Evolutionary conservation across 1,140 invertebrate species (phyloP).

Genomic region (Pseudomyrmex cubaensis): DNA sequence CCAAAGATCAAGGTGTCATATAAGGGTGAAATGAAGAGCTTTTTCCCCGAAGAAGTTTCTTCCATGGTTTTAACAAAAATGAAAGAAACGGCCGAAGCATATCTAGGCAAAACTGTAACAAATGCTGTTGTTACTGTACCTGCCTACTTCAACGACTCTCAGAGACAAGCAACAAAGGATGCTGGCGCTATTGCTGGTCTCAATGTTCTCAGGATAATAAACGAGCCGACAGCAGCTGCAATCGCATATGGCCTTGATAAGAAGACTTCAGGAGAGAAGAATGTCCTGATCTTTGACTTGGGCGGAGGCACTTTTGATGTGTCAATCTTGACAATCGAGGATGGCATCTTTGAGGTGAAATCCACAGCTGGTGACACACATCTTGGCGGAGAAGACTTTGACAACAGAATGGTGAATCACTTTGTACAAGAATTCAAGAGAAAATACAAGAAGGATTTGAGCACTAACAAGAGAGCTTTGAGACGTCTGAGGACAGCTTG

Average conservation of each 20-base stretch:
- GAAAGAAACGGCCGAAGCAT: slow-evolving; percentile 90
- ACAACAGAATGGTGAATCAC: slow-evolving; percentile 90
- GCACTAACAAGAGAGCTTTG: slow-evolving; percentile 88
- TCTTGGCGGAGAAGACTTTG: slow-evolving; percentile 93
- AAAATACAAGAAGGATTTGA: slow-evolving; percentile 89
- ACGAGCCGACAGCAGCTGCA: slow-evolving; percentile 90
- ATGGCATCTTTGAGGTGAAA: slow-evolving; percentile 88
- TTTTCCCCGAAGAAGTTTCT: slow-evolving; percentile 80
- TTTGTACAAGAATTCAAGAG: slow-evolving; percentile 90
- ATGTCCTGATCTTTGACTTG: slow-evolving; percentile 83
- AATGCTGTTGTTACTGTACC: slow-evolving; percentile 84
- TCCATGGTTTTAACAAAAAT: slow-evolving; percentile 87
- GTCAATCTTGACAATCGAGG: slow-evolving; percentile 90
- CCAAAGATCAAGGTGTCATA: slow-evolving; percentile 89
- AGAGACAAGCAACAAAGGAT: slow-evolving; percentile 94
- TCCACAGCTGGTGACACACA: slow-evolving; percentile 92
- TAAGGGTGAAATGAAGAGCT: slow-evolving; percentile 85
- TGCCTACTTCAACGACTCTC: slow-evolving; percentile 91
- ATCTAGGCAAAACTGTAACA: slow-evolving; percentile 79
- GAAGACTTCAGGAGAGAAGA: slow-evolving; percentile 83
- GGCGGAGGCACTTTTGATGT: slow-evolving; percentile 88
- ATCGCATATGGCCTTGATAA: slow-evolving; percentile 89
- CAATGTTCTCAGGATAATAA: slow-evolving; percentile 93
- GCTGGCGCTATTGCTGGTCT: slow-evolving; percentile 87
- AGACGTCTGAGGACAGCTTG: slow-evolving; percentile 91